Evolutionary conservation across 2,797 vertebrate species (phyloP), one percentile per base, ranked within the genome.

Genomic region (Siniperca obscura): DNA sequence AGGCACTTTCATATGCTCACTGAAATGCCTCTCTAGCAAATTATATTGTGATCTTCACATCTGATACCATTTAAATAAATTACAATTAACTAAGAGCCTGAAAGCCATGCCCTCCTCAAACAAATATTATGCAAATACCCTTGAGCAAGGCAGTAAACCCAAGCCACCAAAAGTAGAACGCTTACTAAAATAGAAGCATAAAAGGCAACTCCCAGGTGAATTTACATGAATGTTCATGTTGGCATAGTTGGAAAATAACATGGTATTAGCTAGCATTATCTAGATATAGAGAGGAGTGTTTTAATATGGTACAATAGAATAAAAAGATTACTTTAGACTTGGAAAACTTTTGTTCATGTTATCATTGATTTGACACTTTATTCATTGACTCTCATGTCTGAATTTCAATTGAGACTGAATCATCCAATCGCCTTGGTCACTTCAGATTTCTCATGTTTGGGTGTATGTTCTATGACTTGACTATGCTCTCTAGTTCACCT

Each of bases 1-100:
- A 59, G 77, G 74, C 34, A 53, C 87, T 91, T 91, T 87, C 22
- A 68, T 62, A 17, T 11, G 10, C 65, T 70, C 46, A 52, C 70
- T 75, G 65, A 76, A 76, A 79, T 48, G 72, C 46, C 9, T 52
- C 65, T 79, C 62, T 42, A 30, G 74, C 62, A 81, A 56, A 80
- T 82, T 67, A 14, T 61, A 66, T 65, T 56, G 40, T 64, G 19
- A 71, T 74, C 25, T 62, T 70, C 14, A 67, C n/a, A 59, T 80
- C 40, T 42, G 42, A 75, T 55, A 61, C 2, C 14, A 57, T 60
- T 53, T 57, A 25, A 66, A 73, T 16, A 50, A 66, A 74, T 61
- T 3, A 6, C 16, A 61, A 48, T 66, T 50, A 69, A 68, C 46
- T 0, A 44, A 62, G 7, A 14, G 16, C 42, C 27, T 9, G 6